These are phyloP conservation scores for Ischnus inquisitorius DNA, from an alignment of 2,888 invertebrate species.

Conservation along the genomic window DNA sequence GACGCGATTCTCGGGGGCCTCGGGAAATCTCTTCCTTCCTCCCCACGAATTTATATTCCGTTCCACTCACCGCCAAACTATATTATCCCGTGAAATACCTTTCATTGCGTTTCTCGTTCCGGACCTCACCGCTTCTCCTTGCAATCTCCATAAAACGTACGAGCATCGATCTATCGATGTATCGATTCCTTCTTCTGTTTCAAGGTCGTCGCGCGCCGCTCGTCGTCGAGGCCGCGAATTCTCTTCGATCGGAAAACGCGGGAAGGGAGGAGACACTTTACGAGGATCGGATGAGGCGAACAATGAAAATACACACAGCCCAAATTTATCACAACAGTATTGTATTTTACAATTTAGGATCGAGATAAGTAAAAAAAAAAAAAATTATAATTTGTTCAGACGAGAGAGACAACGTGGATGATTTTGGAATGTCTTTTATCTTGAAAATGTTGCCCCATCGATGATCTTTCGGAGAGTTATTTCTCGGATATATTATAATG, in stretches of 20 bases:
- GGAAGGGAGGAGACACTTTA: background rate
- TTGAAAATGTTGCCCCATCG: background rate
- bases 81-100: constrained; percentile 56
- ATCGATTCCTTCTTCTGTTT: background rate
- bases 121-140: no score
- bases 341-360: constrained; percentile 61
- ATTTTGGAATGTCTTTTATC: constrained; percentile 49
- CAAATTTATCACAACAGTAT: constrained; percentile 58
- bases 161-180: constrained; percentile 8
- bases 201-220: background rate
- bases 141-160: background rate
- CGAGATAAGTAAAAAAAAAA: constrained; percentile 50
- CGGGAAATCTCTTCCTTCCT: constrained; percentile 20
- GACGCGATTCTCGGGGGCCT: constrained; percentile 42
- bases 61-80: constrained; percentile 55
- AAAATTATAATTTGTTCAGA: constrained; percentile 2
- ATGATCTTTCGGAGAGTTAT: background rate
- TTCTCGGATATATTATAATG: background rate
- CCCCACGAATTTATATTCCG: constrained; percentile 57
- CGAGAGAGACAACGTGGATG: constrained; percentile 28
- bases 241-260: background rate
- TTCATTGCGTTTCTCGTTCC: constrained; percentile 19
- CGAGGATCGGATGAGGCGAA: background rate
- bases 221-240: background rate
- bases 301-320: constrained; percentile 2